These are phyloP conservation scores for Clytia hemisphaerica DNA, from an alignment of 30 jellyfish, hydroid and myxozoan species.

Conservation along the genomic window DNA sequence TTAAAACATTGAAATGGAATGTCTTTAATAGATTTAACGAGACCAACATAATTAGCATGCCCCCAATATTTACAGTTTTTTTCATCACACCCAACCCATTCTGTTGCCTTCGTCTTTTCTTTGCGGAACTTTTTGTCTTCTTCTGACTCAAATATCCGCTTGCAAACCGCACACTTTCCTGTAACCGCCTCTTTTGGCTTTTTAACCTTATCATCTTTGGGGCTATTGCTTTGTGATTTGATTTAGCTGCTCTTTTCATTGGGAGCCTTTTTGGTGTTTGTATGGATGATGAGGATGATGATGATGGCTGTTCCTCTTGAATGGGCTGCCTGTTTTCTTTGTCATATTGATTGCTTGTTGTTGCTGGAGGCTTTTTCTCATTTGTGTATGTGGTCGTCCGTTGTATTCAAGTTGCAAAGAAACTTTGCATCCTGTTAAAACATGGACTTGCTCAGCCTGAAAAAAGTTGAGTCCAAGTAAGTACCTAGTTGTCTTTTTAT, in stretches of 20 bases:
- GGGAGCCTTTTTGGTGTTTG: background rate
- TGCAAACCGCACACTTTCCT: background rate
- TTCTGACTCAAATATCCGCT: background rate
- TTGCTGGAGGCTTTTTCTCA: no score
- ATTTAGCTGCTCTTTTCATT: background rate
- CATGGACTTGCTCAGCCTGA: no score
- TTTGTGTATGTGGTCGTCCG: no score
- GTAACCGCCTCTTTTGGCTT: background rate
- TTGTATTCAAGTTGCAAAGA: no score
- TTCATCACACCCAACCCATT: constrained; percentile 3
- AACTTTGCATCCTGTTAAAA: no score
- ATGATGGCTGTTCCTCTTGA: no score
- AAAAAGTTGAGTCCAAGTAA: no score
- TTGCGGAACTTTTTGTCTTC: background rate
- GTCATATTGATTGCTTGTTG: no score
- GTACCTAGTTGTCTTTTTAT: no score
- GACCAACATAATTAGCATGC: constrained; percentile 1
- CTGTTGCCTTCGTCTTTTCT: no score
- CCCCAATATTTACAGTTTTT: background rate
- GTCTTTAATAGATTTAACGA: background rate
- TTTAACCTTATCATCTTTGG: background rate
- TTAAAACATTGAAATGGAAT: background rate
- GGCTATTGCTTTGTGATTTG: no score
- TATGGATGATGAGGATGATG: background rate
- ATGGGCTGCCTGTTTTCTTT: no score